phyloP scores from a whole-genome alignment of 2,888 invertebrate genomes.

The Horisme vitalbata region DNA sequence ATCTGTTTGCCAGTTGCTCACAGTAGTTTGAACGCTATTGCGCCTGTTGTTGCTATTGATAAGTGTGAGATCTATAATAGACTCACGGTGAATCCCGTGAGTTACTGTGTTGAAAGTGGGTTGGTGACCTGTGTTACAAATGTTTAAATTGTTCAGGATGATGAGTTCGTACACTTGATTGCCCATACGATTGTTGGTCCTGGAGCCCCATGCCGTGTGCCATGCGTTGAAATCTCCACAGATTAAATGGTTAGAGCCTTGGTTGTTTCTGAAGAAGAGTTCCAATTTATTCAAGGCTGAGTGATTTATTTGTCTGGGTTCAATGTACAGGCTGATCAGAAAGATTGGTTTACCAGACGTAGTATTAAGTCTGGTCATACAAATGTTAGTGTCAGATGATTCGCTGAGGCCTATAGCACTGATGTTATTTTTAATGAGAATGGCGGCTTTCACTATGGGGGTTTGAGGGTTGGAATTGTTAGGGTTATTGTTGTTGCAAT shows the following conservation, averaged over 20 bases:
- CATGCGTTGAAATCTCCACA: conserved; percentile 38
- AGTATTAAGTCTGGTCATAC: too few relatives aligned
- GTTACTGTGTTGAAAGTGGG: conserved; percentile 29
- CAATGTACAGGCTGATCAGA: neutral
- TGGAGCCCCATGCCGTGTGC: conserved; percentile 32
- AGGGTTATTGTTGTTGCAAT: too few relatives aligned
- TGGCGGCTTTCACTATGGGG: too few relatives aligned
- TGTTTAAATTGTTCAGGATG: neutral
- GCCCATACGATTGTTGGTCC: conserved; percentile 19
- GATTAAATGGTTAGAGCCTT: conserved; percentile 10
- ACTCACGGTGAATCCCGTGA: neutral
- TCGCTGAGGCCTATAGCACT: too few relatives aligned
- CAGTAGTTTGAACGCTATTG: too few relatives aligned
- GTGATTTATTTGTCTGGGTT: neutral
- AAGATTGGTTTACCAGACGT: too few relatives aligned
- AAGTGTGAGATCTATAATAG: conserved; percentile 17
- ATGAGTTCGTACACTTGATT: neutral
- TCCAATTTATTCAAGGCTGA: neutral
- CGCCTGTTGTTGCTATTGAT: neutral
- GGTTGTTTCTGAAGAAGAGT: conserved; percentile 3
- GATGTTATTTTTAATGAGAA: too few relatives aligned
- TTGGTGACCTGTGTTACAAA: conserved; percentile 20
- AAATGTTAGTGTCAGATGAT: too few relatives aligned
- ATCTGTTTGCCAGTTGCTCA: neutral
- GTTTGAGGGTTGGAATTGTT: too few relatives aligned